Conservation (phyloP, 2,797 vertebrate genomes). For the Alfaro cultratus region DNA sequence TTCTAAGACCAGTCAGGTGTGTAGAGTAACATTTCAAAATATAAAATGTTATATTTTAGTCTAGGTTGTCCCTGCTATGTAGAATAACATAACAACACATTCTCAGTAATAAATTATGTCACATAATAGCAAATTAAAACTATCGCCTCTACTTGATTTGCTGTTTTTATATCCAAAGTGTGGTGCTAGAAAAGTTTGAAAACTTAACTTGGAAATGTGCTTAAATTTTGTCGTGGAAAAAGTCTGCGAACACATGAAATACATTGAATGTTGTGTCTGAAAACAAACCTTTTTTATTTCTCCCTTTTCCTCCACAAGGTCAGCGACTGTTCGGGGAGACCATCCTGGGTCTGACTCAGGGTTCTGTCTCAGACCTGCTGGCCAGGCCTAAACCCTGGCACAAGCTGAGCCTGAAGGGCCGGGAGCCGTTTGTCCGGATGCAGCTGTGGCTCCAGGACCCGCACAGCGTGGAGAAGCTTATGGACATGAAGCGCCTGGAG, state of each 20-base stretch:
- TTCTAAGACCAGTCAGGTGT: too few relatives aligned
- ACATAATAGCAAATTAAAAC: too few relatives aligned
- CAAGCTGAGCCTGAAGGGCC: slow-evolving; percentile 97
- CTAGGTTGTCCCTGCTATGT: too few relatives aligned
- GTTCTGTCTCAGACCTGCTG: slow-evolving; percentile 98
- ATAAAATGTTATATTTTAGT: too few relatives aligned
- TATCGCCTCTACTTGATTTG: too few relatives aligned
- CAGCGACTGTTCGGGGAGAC: slow-evolving; percentile 98
- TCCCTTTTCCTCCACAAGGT: slow-evolving; percentile 69
- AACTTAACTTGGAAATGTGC: too few relatives aligned
- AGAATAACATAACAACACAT: too few relatives aligned
- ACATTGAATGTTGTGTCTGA: neutral
- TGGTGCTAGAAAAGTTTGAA: too few relatives aligned
- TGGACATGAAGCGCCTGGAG: slow-evolving; percentile 99
- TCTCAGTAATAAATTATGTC: too few relatives aligned
- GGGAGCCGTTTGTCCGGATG: slow-evolving; percentile 98
- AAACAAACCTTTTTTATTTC: neutral
- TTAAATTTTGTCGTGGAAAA: too few relatives aligned
- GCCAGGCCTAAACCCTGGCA: slow-evolving; percentile 99
- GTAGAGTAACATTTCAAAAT: too few relatives aligned
- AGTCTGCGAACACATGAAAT: neutral
- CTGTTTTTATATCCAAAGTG: too few relatives aligned
- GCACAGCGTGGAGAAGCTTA: slow-evolving; percentile 98
- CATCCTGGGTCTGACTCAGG: slow-evolving; percentile 97
- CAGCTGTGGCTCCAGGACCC: slow-evolving; percentile 98